Percentiles rank a stretch among this genome's conserved stretches.
Conservation (phyloP, 2,888 invertebrate genomes). For the Tuta absoluta region DNA sequence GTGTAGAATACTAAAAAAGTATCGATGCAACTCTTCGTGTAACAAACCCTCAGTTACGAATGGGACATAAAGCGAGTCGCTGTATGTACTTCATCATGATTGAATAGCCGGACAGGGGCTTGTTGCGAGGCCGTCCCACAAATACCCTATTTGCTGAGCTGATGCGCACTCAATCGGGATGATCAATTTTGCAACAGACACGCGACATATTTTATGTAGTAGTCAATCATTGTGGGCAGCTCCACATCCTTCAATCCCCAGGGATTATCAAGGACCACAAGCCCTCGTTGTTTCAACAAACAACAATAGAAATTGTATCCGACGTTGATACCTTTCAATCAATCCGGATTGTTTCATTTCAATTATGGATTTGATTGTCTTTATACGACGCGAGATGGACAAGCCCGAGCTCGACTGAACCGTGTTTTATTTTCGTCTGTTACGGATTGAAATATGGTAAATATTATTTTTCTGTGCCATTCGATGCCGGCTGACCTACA, state of each 20-base stretch:
- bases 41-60: too few relatives aligned
- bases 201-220: constrained; percentile 39
- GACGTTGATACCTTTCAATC: constrained; percentile 17
- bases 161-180: constrained; percentile 20
- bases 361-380: constrained; percentile 35
- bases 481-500: not conserved
- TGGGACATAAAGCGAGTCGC: not conserved
- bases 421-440: not conserved
- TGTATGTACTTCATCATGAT: not conserved
- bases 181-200: constrained; percentile 30
- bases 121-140: constrained; percentile 2
- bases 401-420: not conserved
- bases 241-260: constrained; percentile 33
- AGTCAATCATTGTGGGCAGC: constrained; percentile 36
- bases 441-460: not conserved
- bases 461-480: not conserved
- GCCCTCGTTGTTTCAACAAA: constrained; percentile 42
- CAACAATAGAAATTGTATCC: constrained; percentile 33
- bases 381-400: constrained; percentile 16
- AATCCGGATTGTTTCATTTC: constrained; percentile 44
- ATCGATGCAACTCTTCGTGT: too few relatives aligned
- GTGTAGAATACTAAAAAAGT: too few relatives aligned
- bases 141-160: constrained; percentile 22
- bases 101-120: not conserved
- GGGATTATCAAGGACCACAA: constrained; percentile 40